A percentile compares a stretch with the other conserved stretches of the same genome.
These are phyloP conservation scores for Rhombomys opimus DNA, from an alignment of 2,113 vertebrate species.

Conservation along the genomic window DNA sequence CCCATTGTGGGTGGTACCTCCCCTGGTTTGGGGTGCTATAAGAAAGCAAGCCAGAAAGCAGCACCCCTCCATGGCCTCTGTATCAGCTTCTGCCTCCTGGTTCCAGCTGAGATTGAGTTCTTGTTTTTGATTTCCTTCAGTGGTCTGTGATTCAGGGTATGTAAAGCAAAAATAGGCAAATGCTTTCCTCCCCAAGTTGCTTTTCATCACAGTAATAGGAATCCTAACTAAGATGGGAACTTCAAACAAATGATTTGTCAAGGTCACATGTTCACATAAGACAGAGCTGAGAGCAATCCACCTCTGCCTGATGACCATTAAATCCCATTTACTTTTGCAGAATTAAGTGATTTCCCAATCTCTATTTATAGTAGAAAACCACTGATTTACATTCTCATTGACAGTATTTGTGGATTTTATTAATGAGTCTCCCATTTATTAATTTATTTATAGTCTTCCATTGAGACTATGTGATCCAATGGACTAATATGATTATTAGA, in stretches of 20 bases:
- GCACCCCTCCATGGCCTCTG: not conserved
- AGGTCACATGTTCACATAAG: not conserved
- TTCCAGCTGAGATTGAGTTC: not conserved
- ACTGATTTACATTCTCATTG: not conserved
- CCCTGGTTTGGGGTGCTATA: not conserved
- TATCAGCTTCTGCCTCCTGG: not conserved
- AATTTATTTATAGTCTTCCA: too few species aligned
- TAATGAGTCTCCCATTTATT: not conserved
- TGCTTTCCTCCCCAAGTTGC: not conserved
- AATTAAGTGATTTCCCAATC: not conserved
- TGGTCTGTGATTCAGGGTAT: not conserved
- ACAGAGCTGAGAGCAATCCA: not conserved
- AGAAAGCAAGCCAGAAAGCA: not conserved
- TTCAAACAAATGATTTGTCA: not conserved
- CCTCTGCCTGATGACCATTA: not conserved
- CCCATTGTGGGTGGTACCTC: not conserved
- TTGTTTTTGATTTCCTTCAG: not conserved
- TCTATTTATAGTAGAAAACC: not conserved
- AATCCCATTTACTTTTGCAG: not conserved
- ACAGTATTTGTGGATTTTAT: slow-evolving; percentile 31
- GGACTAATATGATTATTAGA: not conserved
- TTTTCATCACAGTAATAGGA: not conserved
- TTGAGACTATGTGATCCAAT: not conserved
- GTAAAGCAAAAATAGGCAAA: not conserved
- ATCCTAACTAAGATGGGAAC: not conserved